phyloP scores from a whole-genome alignment of 2,888 invertebrate species.

The Apomyelois bistriatella region DNA sequence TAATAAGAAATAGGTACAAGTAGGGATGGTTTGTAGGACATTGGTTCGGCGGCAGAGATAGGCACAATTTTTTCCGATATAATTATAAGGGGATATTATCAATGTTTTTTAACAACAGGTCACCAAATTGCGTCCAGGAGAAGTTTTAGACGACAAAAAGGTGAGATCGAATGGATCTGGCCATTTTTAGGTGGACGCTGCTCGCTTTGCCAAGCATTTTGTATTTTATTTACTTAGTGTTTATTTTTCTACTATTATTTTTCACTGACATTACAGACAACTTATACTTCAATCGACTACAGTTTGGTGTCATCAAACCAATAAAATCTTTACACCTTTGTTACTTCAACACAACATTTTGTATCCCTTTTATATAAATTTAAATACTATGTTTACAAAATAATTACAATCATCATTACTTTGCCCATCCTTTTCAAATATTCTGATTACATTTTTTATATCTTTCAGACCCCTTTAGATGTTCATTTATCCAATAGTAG shows the following conservation, averaged over 20 bases:
- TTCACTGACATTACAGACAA: constrained; percentile 40
- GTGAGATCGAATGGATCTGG: constrained; percentile 84
- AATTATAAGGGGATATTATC: constrained; percentile 61
- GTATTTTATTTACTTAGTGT: constrained; percentile 50
- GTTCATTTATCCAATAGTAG: constrained; percentile 37
- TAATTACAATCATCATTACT: background rate
- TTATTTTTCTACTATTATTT: constrained; percentile 34
- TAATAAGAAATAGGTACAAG: constrained; percentile 41
- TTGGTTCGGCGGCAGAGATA: constrained; percentile 75
- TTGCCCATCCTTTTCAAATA: background rate
- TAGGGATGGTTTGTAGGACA: constrained; percentile 35
- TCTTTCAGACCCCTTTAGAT: constrained; percentile 36
- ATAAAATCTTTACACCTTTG: background rate
- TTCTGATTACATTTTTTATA: constrained; percentile 11
- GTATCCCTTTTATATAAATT: constrained; percentile 15
- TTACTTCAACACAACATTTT: constrained; percentile 14
- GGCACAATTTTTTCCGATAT: constrained; percentile 31
- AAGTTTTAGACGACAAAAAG: constrained; percentile 96
- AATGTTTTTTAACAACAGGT: constrained; percentile 82
- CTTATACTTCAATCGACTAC: constrained; percentile 21
- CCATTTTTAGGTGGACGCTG: constrained; percentile 73
- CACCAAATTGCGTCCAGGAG: constrained; percentile 95
- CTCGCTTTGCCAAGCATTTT: constrained; percentile 78
- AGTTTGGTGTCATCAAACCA: background rate
- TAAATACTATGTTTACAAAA: background rate